Evolutionary conservation across 37 sponge, comb jelly and placozoan species (phyloP).

Genomic region (Oscarella lobularis): DNA sequence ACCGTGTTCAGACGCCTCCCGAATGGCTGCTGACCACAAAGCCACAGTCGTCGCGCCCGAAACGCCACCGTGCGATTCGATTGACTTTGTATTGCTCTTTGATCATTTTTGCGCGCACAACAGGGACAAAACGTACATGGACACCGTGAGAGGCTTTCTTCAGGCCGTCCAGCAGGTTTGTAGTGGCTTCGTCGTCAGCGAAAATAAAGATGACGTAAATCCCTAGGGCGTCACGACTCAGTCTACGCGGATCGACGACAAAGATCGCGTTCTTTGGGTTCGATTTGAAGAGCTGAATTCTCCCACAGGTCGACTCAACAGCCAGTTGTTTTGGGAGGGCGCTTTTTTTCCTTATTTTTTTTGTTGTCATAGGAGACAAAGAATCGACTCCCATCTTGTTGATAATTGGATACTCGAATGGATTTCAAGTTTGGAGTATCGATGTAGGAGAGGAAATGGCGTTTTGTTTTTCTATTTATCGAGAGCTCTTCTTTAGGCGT

Average conservation of each 20-base stretch:
- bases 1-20: too few relatives aligned
- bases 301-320: neutral
- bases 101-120: neutral
- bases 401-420: neutral
- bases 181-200: neutral
- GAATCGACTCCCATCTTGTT: neutral
- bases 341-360: too few relatives aligned
- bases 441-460: neutral
- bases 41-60: too few relatives aligned
- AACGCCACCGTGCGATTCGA: too few relatives aligned
- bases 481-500: too few relatives aligned
- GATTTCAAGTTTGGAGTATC: neutral
- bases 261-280: neutral
- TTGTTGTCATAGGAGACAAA: too few relatives aligned
- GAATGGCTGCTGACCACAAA: too few relatives aligned
- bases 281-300: neutral
- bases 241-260: neutral
- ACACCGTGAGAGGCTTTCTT: neutral
- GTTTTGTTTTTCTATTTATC: too few relatives aligned
- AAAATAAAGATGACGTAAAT: too few relatives aligned
- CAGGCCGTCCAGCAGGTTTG: neutral
- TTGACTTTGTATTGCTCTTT: too few relatives aligned
- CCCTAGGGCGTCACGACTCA: neutral
- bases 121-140: conserved; percentile 2
- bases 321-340: neutral